A percentile compares a stretch with the other conserved stretches of the same genome.
Conservation (phyloP, 2,888 invertebrate species). For the Plebejus melissa region DNA sequence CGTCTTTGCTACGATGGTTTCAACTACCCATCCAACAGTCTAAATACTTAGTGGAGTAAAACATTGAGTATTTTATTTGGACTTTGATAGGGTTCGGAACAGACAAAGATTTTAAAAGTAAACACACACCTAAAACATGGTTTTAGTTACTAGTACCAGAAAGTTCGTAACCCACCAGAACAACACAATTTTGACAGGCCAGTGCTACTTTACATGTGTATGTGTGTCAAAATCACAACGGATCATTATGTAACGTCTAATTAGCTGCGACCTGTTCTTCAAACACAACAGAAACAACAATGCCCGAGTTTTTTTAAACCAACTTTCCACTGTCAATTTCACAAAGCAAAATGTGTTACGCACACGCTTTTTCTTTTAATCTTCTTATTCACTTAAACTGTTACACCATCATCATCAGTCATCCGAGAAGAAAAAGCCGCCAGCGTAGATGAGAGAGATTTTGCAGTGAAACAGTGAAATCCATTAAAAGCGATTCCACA, state of each 20-base stretch:
- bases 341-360: slow-evolving; percentile 14
- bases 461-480: background rate
- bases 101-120: background rate
- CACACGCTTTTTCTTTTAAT: slow-evolving; percentile 22
- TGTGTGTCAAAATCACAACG: slow-evolving; percentile 12
- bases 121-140: background rate
- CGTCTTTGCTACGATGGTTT: background rate
- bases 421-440: slow-evolving; percentile 9
- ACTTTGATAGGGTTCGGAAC: background rate
- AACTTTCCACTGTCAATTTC: slow-evolving; percentile 20
- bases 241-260: background rate
- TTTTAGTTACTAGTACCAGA: background rate
- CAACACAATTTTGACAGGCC: background rate
- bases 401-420: slow-evolving; percentile 20
- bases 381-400: background rate
- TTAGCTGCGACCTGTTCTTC: background rate
- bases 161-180: background rate
- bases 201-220: background rate
- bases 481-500: background rate
- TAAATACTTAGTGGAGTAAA: background rate
- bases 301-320: slow-evolving; percentile 9
- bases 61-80: background rate
- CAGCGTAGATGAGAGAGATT: slow-evolving; percentile 11
- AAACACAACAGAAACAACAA: slow-evolving; percentile 20
- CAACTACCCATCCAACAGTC: background rate